A percentile compares a stretch with the other conserved stretches of the same genome.
These are phyloP conservation scores for Gambusia affinis DNA, from an alignment of 2,113 vertebrate genomes.

Conservation along the genomic window DNA sequence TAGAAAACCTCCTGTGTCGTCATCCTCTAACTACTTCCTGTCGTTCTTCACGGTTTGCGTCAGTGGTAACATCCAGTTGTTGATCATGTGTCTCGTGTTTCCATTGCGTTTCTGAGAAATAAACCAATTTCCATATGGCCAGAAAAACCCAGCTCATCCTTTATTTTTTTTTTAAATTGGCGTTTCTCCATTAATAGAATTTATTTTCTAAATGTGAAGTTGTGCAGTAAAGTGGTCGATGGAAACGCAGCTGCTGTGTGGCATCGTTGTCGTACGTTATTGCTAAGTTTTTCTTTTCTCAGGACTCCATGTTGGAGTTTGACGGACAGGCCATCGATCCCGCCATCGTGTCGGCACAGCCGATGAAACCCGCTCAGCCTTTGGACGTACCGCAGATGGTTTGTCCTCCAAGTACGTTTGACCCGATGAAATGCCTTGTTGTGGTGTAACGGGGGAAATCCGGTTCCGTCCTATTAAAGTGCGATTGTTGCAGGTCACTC, in stretches of 20 bases:
- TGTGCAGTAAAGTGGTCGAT: too few species aligned
- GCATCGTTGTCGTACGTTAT: not conserved
- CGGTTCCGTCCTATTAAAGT: conserved; percentile 8
- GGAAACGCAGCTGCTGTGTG: not conserved
- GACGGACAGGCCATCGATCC: conserved; percentile 94
- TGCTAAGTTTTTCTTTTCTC: conserved; percentile 14
- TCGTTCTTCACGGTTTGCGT: too few species aligned
- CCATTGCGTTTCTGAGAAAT: too few species aligned
- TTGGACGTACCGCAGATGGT: conserved; percentile 93
- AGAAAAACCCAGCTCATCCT: too few species aligned
- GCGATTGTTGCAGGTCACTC: conserved; percentile 83
- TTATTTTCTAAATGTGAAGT: too few species aligned
- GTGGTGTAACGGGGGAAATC: not conserved
- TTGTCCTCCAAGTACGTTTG: conserved; percentile 88
- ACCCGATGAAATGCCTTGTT: not conserved
- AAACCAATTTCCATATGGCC: too few species aligned
- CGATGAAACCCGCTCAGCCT: conserved; percentile 90
- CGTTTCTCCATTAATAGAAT: too few species aligned
- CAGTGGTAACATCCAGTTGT: too few species aligned
- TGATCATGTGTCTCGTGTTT: too few species aligned
- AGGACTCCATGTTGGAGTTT: conserved; percentile 98
- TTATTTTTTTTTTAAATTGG: too few species aligned
- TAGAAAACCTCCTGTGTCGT: too few species aligned
- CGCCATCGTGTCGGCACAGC: conserved; percentile 95
- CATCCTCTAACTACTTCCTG: too few species aligned